Percentiles rank a stretch among this genome's conserved stretches.
phyloP scores from a whole-genome alignment of 2,888 invertebrate genomes.

The Eilema caniola region DNA sequence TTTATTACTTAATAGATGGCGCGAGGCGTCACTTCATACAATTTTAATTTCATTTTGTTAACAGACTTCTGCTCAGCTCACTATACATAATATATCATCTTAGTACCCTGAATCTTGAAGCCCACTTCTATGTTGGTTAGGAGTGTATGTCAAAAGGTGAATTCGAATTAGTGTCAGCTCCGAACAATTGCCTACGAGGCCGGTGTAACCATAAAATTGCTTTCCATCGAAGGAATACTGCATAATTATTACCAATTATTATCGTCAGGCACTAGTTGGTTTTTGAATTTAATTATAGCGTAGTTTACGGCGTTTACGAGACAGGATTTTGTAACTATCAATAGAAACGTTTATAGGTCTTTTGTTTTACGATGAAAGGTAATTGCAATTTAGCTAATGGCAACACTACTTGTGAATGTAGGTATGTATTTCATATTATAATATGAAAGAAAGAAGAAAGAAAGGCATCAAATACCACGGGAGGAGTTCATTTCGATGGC shows the following conservation, averaged over 20 bases:
- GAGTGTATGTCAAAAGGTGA: not conserved
- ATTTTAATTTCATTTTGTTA: too few relatives aligned
- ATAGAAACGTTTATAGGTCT: constrained; percentile 23
- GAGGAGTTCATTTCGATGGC: too few relatives aligned
- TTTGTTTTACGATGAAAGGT: constrained; percentile 10
- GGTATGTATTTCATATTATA: too few relatives aligned
- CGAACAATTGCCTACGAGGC: constrained; percentile 21
- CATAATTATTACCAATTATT: constrained; percentile 69
- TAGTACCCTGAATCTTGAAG: too few relatives aligned
- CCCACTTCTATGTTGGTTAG: not conserved
- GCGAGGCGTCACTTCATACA: too few relatives aligned
- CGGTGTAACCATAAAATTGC: constrained; percentile 57
- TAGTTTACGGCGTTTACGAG: constrained; percentile 43
- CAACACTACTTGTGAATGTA: not conserved
- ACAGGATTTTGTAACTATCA: constrained; percentile 28
- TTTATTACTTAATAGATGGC: too few relatives aligned
- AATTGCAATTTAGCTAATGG: not conserved
- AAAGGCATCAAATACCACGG: not conserved
- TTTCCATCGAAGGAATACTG: constrained; percentile 57
- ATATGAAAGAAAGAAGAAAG: not conserved
- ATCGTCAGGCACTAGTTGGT: constrained; percentile 62
- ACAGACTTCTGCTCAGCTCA: too few relatives aligned
- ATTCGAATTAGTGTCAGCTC: not conserved
- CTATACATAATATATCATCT: too few relatives aligned
- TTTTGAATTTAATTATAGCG: constrained; percentile 59